Base-by-base conservation (phyloP, 2,797 vertebrate genomes). In the Choloepus didactylus region DNA sequence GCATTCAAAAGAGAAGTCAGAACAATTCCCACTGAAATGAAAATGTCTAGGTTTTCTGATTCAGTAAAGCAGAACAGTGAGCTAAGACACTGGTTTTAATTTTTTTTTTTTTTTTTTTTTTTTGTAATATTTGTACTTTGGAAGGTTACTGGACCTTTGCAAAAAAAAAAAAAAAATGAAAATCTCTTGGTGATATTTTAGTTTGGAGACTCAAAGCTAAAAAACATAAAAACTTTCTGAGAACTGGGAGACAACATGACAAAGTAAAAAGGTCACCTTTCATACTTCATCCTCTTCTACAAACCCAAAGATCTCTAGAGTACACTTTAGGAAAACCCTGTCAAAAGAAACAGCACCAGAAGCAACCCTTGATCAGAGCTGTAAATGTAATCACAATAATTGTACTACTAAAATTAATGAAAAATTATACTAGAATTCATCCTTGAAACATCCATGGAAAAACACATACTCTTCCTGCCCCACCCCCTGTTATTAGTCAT, bases 341-440 rank as follows among this genome's bases (percentile, higher is more conserved):
- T 86, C 80, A 92, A n/a, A 86, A 92, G 91, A 14, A 94, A 62
- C 66, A 90, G 82, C 18, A n/a, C 87, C 27, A 84, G 46, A 95
- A 97, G 49, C 19, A 98, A 96, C 81, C 6, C 60, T 97, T 96
- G 80, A 97, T 96, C 91, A 93, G 94, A 96, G 18, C 11, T 86
- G 60, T 97, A 87, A 80, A 10, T 75, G 73, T 88, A 95, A 93
- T 96, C 72, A 84, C 88, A 62, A 94, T 89, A 93, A 96, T 92
- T 97, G 66, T 19, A 25, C 72, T 69, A 91, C 51, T 84, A 93
- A 97, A 97, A 67, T 41, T 96, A 97, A 93, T 89, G 89, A 97
- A 97, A 97, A 9, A 38, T 92, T 92, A 83, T 94, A 86, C 76
- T 95, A 75, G 88, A 97, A 97, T 95, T 95, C 89, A 95, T 84